Evolutionary conservation across 2,113 vertebrate species (phyloP), one percentile per base, ranked within the genome.

Genomic region (Montifringilla adamsi): DNA sequence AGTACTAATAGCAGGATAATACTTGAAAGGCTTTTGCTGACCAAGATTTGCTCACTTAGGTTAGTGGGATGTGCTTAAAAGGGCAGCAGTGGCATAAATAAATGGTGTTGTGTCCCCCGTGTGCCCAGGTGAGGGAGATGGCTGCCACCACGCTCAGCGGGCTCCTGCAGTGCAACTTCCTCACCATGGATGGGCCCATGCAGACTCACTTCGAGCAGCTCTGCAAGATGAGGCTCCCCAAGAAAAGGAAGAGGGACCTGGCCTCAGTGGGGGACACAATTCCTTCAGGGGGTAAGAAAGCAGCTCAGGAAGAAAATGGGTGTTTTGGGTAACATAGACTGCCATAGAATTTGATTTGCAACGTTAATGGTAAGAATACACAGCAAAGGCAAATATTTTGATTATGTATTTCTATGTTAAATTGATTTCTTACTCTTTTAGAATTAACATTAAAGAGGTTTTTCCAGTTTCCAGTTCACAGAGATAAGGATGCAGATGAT

Each of bases 121-220:
- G 58, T 93, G 47, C 69, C 88, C 53, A 99, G 99, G 99, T 99
- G 86, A 98, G 99, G 97, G 99, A 99, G 97, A 99, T 99, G 99
- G 99, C 99, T 9, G 99, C 99, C 77, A 99, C 99, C 39, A 99
- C 99, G 0, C 97, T 99, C 49, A 99, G 99, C 50, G 99, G 99
- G 69, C 98, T 99, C 69, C 97, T 99, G 24, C 99, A 99, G 96
- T 99, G 99, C 97, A 98, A 98, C 74, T 99, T 99, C 80, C 98
- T 99, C 83, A 98, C 95, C 50, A 99, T 99, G 98, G 99, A 99
- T 26, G 79, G 92, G 50, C 97, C 98, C 81, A 99, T 99, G 99
- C 99, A 99, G 98, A 97, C 98, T 35, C 98, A 99, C 93, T 99
- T 99, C 84, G 99, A 99, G 88, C 98, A 98, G 93, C 99, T 99